Base-by-base conservation (phyloP, 2,113 vertebrate species). In the Todiramphus saurophagus region DNA sequence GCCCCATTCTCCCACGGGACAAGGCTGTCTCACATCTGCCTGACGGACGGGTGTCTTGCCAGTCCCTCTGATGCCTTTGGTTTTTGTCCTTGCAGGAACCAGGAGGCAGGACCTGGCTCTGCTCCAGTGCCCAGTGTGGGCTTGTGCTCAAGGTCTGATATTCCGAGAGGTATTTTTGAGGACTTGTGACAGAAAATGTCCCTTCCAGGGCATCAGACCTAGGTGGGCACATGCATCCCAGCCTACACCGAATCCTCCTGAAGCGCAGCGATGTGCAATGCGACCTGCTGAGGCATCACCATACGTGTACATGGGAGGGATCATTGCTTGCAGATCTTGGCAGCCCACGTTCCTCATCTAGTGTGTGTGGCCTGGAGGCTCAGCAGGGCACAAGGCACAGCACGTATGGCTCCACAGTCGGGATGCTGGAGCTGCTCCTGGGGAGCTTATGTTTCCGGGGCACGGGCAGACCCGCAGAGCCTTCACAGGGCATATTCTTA, bases 351-450 rank as follows among this genome's bases (percentile, higher is more conserved):
- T 37, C 16, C 66, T 30, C 25, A 43, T 33, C 30, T 5, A 16
- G 43, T 25, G 7, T 3, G 20, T 30, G 87, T 48, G 72, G 35
- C 81, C 87, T 25, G n/a, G 16, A 35, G 73, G 73, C 60, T 50
- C 50, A n/a, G 46, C 90, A 31, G 51, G 50, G 58, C 30, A 5
- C 51, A 35, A 37, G 81, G 80, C 83, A 94, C 83, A 81, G 81
- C 69, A 59, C 10, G 41, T 44, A 63, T 77, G 69, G 87, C 93
- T 82, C 69, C 73, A 5, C 80, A 13, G 80, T 12, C n/a, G 89
- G 86, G 73, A 46, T 91, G 89, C 89, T 50, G 87, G 83, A 69
- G 50, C 73, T 74, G 39, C 73, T 93, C 59, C 68, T 75, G 67
- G 35, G 18, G 46, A 73, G 69, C 63, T 63, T 46, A 67, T 69